Conservation (phyloP, 2,888 invertebrate species). For the Tetragonisca angustula region DNA sequence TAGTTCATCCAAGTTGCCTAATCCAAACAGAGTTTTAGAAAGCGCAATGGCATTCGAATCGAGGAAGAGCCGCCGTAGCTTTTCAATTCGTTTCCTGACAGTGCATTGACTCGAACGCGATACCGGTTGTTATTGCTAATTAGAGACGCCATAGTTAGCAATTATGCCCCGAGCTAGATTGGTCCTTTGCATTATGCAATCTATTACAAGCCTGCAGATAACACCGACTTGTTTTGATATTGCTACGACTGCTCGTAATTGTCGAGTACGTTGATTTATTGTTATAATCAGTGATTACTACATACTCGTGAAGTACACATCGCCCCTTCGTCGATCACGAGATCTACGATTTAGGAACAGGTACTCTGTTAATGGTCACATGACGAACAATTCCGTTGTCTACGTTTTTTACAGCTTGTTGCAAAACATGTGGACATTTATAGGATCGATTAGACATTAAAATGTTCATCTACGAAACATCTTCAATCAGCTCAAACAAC, state of each 20-base stretch:
- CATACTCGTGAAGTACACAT: no score
- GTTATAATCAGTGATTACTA: constrained; percentile 20
- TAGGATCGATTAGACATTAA: no score
- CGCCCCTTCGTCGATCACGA: background rate
- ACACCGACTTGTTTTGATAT: constrained; percentile 8
- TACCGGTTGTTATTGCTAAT: constrained; percentile 50
- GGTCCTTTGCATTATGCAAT: constrained; percentile 43
- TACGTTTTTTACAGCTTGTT: no score
- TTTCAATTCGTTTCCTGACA: constrained; percentile 37
- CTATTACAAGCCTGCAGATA: constrained; percentile 37
- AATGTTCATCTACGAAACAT: no score
- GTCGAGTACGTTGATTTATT: constrained; percentile 1
- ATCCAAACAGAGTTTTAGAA: no score
- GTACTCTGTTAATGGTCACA: no score
- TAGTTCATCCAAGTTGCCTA: no score
- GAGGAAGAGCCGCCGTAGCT: background rate
- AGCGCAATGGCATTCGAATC: background rate
- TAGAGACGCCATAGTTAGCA: constrained; percentile 33
- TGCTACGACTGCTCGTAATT: constrained; percentile 14
- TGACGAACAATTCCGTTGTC: no score
- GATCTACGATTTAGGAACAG: no score
- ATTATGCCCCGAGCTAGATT: constrained; percentile 41
- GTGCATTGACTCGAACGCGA: constrained; percentile 19
- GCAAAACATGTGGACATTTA: no score
- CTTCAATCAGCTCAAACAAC: no score